Base-by-base conservation (phyloP, 2,797 vertebrate species). In the Antennarius maculatus region DNA sequence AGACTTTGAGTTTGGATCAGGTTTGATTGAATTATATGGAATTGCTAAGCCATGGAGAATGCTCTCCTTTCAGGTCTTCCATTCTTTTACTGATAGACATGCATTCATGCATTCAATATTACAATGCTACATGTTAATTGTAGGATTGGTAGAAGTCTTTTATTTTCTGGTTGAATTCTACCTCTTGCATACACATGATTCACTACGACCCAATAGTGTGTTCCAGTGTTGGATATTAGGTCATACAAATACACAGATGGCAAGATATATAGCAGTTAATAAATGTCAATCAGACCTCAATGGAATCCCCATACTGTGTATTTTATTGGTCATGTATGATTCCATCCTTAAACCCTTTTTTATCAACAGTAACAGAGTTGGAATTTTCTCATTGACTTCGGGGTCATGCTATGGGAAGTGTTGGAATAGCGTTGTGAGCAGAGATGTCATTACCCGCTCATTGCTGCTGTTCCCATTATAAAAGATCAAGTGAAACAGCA, bases 401-500 rank as follows among this genome's bases (percentile, higher is more conserved):
- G 80, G 86, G 89, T 88, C 86, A 76, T 17, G 75, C 67, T 52
- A 58, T 18, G 61, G 87, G 83, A 87, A 87, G 79, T 68, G 74
- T 81, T 70, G 81, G 72, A 84, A 83, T 61, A 70, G 79, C 31
- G 29, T 62, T 51, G 69, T 55, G 84, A 86, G 83, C 82, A 17
- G 84, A 81, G 76, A 84, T 87, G 84, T 87, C 84, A 79, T 87
- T 84, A 82, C 82, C 27, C 74, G 67, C 58, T 71, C 60, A 78
- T 74, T 61, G 74, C 86, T 87, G 87, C 84, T 76, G 84, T 86
- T 88, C 84, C 84, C 86, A 86, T 92, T 90, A 85, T 70, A 72
- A 69, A 79, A 89, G 82, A 89, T 84, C 85, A 89, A 88, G 86
- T 82, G 76, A 87, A 88, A 86, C 66, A 71, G 81, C 87, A 85